Conservation (phyloP, 2,113 vertebrate genomes). For the Clarias batrachus region DNA sequence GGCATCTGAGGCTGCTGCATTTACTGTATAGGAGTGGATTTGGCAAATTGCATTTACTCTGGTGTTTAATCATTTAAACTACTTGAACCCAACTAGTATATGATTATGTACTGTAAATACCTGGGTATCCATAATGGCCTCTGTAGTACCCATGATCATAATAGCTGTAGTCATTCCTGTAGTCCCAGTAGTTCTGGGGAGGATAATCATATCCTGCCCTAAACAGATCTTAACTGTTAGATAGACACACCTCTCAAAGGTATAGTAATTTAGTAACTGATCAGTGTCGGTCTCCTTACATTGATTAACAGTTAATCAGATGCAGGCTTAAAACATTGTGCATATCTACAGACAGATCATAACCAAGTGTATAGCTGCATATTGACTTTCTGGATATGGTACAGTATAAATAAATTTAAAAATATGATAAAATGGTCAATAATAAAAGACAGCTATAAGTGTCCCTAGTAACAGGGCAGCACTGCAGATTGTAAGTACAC, state of each 20-base stretch:
- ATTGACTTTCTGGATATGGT: background rate
- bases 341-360: background rate
- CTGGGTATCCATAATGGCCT: slow-evolving; percentile 59
- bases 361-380: background rate
- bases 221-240: slow-evolving; percentile 22
- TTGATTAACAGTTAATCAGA: background rate
- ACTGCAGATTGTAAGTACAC: background rate
- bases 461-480: background rate
- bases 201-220: slow-evolving; percentile 65
- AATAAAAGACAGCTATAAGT: background rate
- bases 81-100: background rate
- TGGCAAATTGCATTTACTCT: background rate
- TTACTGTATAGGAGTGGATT: background rate
- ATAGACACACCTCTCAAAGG: background rate
- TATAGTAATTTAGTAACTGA: background rate
- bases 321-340: too few species aligned
- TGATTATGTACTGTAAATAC: slow-evolving; percentile 46
- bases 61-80: slow-evolving; percentile 7
- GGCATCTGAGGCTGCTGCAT: slow-evolving; percentile 54
- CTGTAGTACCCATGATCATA: slow-evolving; percentile 63
- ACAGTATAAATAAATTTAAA: too few species aligned
- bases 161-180: slow-evolving; percentile 63
- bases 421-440: background rate
- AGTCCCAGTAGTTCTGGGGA: slow-evolving; percentile 62
- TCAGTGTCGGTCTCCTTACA: background rate